These are phyloP conservation scores for Meliscaeva auricollis DNA, from an alignment of 2,888 invertebrate species.

Conservation along the genomic window DNA sequence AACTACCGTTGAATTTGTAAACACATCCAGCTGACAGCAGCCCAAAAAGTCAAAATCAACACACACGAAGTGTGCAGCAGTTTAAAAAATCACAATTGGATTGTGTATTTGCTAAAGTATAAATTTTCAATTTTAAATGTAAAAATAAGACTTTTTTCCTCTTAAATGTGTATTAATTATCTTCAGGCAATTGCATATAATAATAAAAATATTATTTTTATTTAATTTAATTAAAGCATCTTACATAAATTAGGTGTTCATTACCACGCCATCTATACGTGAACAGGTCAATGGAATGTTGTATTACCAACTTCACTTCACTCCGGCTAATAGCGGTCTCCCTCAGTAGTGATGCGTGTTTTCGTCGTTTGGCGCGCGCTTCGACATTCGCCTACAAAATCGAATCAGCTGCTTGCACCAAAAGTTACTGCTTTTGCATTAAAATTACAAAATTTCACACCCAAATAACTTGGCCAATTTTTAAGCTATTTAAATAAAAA, in stretches of 20 bases:
- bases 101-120: slow-evolving; percentile 34
- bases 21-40: slow-evolving; percentile 62
- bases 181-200: not conserved
- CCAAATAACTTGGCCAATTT: slow-evolving; percentile 48
- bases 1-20: slow-evolving; percentile 51
- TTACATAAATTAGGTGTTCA: not conserved
- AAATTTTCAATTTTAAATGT: slow-evolving; percentile 2
- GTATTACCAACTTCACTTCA: slow-evolving; percentile 55
- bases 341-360: slow-evolving; percentile 72
- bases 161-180: not conserved
- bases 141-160: not conserved
- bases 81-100: not conserved
- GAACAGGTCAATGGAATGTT: not conserved
- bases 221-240: not conserved
- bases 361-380: slow-evolving; percentile 76
- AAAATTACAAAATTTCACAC: slow-evolving; percentile 70
- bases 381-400: slow-evolving; percentile 74
- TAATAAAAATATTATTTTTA: not conserved
- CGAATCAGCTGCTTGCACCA: slow-evolving; percentile 73
- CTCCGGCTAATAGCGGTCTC: slow-evolving; percentile 60
- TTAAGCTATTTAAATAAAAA: slow-evolving; percentile 50
- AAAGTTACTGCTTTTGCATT: slow-evolving; percentile 74
- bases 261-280: slow-evolving; percentile 45
- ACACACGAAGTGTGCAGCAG: slow-evolving; percentile 43
- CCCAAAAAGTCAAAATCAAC: slow-evolving; percentile 43